Base-by-base conservation (phyloP, 2,113 vertebrate genomes). In the Podiceps cristatus region DNA sequence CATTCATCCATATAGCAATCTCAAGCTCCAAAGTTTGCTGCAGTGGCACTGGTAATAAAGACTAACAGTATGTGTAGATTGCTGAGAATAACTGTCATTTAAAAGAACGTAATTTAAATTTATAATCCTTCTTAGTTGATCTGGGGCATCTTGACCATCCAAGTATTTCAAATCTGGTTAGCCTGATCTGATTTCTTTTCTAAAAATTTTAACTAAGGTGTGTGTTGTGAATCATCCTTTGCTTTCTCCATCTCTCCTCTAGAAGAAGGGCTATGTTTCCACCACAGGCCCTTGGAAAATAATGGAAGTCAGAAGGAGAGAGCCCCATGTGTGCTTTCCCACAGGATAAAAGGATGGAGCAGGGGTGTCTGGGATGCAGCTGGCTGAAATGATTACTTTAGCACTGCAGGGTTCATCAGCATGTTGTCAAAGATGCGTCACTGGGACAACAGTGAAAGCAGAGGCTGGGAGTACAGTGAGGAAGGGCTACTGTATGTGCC, bases 281-380 rank as follows among this genome's bases (percentile, higher is more conserved):
- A 87, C 47, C 27, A 72, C 47, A 52, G 10, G 17, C 37, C 50
- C 37, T 84, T 89, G 22, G 4, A 73, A 86, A 91, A 81, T 42
- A 74, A 80, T 47, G 33, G 33, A 76, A 84, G 22, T 44, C 55
- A 88, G 86, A 73, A 88, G 29, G 60, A 85, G 24, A 52, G 56
- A 20, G 35, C 31, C 27, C 69, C 40, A 35, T 81, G 20, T 78
- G 81, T 78, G 44, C 64, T 91, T 93, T 96, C 80, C 20, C 84
- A 94, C 84, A 85, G 62, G 45, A 94, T 90, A 58, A 91, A 94
- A 93, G 90, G 66, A 75, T 49, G 45, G 58, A 90, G 37, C 25
- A 68, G 75, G 62, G 56, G 58, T 87, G 58, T 72, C 60, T 87
- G 77, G 60, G 93, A 49, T 91, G 84, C 81, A 91, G 81, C 81